Evolutionary conservation across 2,888 invertebrate species (phyloP), one percentile per base, ranked within the genome.

Genomic region (Allolobophora icterica): DNA sequence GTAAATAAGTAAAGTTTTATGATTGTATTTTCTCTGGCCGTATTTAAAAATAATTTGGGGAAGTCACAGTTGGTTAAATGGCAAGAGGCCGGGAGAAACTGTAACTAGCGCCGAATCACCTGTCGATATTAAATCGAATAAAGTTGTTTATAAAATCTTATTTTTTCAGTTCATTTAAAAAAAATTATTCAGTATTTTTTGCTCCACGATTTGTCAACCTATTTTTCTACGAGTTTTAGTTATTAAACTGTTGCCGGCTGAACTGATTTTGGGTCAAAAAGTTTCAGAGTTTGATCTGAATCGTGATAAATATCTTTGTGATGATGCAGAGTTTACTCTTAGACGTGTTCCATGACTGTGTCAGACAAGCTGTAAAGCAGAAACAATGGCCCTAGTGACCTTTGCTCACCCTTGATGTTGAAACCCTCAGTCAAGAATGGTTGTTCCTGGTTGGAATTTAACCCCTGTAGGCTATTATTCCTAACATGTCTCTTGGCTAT

Each of bases 391-490:
- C n/a, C 30, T 71, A 71, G 30, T 71, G 71, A 71, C 71, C 71
- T n/a, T 71, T 71, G n/a, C 11, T n/a, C n/a, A 17, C n/a, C 30
- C 17, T 71, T n/a, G n/a, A 71, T n/a, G 71, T 71, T 71, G n/a
- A 71, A 71, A 71, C n/a, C 71, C 8, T 71, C n/a, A 6, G 71
- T 30, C 71, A n/a, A 8, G 71, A 71, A 71, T 71, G 71, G n/a
- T 71, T 71, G 71, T 71, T 71, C 71, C 71, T 71, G n/a, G 71
- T 71, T 71, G 71, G 71, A 71, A 71, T 71, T 71, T 71, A 11
- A n/a, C 71, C 52, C 30, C 71, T 71, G 30, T n/a, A n/a, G n/a
- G n/a, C n/a, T n/a, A 52, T 71, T 30, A n/a, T n/a, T 71, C 5
- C 71, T n/a, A n/a, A n/a, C n/a, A n/a, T n/a, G n/a, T n/a, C 30